These are phyloP conservation scores for Lampris megalopsis DNA, from an alignment of 2,113 vertebrate genomes.

Conservation along the genomic window DNA sequence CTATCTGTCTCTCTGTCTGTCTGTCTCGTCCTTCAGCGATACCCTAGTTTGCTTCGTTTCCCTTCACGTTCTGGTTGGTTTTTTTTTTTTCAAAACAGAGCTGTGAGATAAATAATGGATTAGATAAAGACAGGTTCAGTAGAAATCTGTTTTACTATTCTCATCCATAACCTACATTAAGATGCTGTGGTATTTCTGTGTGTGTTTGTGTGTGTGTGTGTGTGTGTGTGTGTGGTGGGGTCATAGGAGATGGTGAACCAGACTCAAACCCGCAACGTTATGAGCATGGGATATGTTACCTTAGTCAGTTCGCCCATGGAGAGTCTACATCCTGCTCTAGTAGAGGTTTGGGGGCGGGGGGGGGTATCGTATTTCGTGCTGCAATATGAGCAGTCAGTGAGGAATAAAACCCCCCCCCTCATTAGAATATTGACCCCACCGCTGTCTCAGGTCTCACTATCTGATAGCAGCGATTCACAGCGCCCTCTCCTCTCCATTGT, in stretches of 20 bases:
- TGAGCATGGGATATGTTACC: conserved; percentile 22
- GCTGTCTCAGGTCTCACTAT: conserved; percentile 30
- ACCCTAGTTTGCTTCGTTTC: not conserved
- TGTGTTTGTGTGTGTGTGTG: not conserved
- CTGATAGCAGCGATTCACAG: conserved; percentile 58
- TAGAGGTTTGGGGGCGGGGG: conserved; percentile 1
- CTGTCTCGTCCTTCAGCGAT: not conserved
- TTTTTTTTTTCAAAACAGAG: not conserved
- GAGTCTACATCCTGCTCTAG: conserved; percentile 12
- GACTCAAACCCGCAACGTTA: not conserved
- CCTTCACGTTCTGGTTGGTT: not conserved
- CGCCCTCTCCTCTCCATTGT: conserved; percentile 21
- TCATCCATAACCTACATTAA: not conserved
- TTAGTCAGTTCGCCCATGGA: not conserved
- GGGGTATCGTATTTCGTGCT: conserved; percentile 49
- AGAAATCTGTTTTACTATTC: not conserved
- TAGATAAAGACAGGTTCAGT: not conserved
- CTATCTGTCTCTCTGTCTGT: not conserved
- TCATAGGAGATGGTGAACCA: conserved; percentile 17
- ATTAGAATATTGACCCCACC: conserved; percentile 18
- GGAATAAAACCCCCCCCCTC: conserved; percentile 27
- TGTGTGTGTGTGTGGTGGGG: not conserved
- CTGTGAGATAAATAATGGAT: conserved; percentile 34
- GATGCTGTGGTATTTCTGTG: not conserved
- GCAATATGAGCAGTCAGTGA: conserved; percentile 46